Evolutionary conservation across 2,113 vertebrate species (phyloP), one percentile per base, ranked within the genome.

Genomic region (Xiphorhynchus elegans): DNA sequence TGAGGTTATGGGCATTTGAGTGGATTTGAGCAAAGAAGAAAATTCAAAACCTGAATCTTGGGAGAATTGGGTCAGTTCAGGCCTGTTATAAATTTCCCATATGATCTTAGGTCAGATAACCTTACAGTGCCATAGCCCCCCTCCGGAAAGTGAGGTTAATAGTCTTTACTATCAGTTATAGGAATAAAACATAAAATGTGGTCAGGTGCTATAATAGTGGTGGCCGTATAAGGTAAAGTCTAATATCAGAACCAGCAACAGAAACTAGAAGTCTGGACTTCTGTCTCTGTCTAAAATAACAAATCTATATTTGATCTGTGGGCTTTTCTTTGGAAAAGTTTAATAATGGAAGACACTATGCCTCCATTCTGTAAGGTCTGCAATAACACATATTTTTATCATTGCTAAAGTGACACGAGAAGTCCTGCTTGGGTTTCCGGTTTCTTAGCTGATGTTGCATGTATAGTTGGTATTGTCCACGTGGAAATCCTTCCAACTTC

Each of bases 361-460:
- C 91, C 11, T 33, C 64, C 89, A 82, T 72, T 80, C 67, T 58
- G 11, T 72, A 67, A 52, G 92, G 40, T 94, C 84, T 93, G 85
- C 76, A 94, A 33, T 85, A 97, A 97, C 88, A 87, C 17, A 8
- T 44, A n/a, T 83, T 93, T 93, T 82, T 84, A 84, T 73, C 73
- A 82, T 52, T 89, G 26, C 76, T 78, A 0, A 92, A 67, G 40
- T 91, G n/a, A 46, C 35, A 6, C 24, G 73, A 70, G 59, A 73
- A 69, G 73, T 92, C 69, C 84, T 90, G 23, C 29, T 64, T 87
- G 25, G 35, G 17, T 94, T 92, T 84, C 85, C 92, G 53, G 60
- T 80, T 96, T 97, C 94, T 84, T 67, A 77, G 31, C 39, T 88
- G 59, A 53, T 62, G 58, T 59, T 93, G 21, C 49, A 26, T 52